Base-by-base conservation (phyloP, 2,113 vertebrate genomes). In the Xiphorhynchus elegans region DNA sequence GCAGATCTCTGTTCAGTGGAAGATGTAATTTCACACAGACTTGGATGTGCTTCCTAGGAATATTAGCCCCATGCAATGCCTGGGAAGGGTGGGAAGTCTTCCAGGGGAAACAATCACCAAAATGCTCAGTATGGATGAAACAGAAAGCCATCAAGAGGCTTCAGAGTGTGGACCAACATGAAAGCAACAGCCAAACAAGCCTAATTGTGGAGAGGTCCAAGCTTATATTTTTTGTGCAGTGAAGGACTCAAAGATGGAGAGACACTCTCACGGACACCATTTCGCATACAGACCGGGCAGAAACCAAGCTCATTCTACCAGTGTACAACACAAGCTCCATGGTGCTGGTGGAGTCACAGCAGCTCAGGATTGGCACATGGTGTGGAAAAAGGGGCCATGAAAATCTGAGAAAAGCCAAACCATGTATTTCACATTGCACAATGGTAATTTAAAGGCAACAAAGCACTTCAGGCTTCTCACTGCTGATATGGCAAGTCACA, bases 221-320 rank as follows among this genome's bases (percentile, higher is more conserved):
- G 40, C 7, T 82, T 31, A 33, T 37, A 37, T 37, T 1, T n/a
- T 18, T 40, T 52, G 21, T n/a, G 18, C 6, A 23, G 18, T 13
- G 14, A 11, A 33, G 46, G 31, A 58, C 42, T 42, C 25, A 44
- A 44, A 78, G 28, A 13, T 29, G 11, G 39, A 73, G 39, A 52
- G 9, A 26, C 2, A 3, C 2, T 37, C 2, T n/a, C 29, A 72
- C 0, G 1, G 29, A 12, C 7, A 87, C 44, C 26, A 16, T 56
- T 42, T 67, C 23, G 46, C 24, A 31, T 28, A 12, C 7, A 37
- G 35, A 16, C 8, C 60, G 74, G 44, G 26, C 2, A 64, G 21
- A 47, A 79, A n/a, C 7, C 29, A 69, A n/a, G 20, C 19, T 87
- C 0, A 0, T 74, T 62, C 10, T 77, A 26, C 40, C 23, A 3